Conservation (phyloP, 2,113 vertebrate species). For the Numida meleagris region DNA sequence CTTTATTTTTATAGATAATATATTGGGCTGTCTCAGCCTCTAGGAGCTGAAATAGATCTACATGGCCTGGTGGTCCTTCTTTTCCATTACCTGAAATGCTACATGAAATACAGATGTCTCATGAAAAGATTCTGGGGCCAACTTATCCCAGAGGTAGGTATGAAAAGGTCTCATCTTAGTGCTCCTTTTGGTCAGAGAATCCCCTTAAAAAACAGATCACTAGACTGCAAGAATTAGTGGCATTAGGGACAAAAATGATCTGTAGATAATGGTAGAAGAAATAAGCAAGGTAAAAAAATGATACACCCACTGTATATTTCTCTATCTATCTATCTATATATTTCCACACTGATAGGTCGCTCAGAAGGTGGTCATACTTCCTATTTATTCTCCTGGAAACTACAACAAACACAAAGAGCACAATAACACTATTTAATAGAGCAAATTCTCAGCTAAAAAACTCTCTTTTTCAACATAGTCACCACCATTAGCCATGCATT, state of each 20-base stretch:
- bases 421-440: no score
- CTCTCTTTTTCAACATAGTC: no score
- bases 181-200: background rate
- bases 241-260: background rate
- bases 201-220: background rate
- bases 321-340: no score
- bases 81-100: background rate
- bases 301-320: rapidly evolving
- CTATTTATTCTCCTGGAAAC: no score
- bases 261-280: background rate
- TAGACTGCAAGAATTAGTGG: background rate
- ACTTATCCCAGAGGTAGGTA: background rate
- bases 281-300: background rate
- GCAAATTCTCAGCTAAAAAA: no score
- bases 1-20: background rate
- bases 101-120: background rate
- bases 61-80: rapidly evolving
- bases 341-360: no score
- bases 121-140: background rate
- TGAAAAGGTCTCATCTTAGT: background rate
- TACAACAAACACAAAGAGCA: no score
- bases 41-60: background rate
- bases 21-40: rapidly evolving
- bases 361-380: no score
- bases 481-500: no score